A percentile compares a stretch with the other conserved stretches of the same genome.
phyloP scores from a whole-genome alignment of 2,888 invertebrate species.

The Catonia carolina region DNA sequence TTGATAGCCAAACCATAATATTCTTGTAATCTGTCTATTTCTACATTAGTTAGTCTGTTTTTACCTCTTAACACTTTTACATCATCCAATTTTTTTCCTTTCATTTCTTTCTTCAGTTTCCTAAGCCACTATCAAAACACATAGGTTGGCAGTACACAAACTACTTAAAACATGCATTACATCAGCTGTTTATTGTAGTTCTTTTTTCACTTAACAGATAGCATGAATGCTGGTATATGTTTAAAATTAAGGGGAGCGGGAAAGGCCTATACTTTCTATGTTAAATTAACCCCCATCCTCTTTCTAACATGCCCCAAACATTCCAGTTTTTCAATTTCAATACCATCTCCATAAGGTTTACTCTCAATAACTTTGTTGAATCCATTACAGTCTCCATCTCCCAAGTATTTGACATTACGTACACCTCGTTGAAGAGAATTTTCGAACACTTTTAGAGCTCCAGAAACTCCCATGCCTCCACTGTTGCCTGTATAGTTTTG shows the following conservation, averaged over 20 bases:
- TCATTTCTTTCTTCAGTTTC: constrained; percentile 13
- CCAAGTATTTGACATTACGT: too few relatives aligned
- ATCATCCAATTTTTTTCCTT: constrained; percentile 4
- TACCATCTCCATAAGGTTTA: background rate
- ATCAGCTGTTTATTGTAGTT: too few relatives aligned
- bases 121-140: constrained; percentile 21
- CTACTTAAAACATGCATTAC: background rate
- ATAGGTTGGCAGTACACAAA: constrained; percentile 15
- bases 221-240: too few relatives aligned
- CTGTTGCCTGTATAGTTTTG: constrained; percentile 18
- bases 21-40: constrained; percentile 32
- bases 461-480: constrained; percentile 1
- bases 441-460: constrained; percentile 9
- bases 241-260: constrained; percentile 9
- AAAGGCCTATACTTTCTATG: constrained; percentile 5
- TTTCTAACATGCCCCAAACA: background rate
- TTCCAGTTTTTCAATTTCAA: background rate
- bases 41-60: constrained; percentile 31
- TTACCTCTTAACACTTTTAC: constrained; percentile 27
- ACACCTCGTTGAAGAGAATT: too few relatives aligned
- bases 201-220: too few relatives aligned
- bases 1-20: constrained; percentile 36
- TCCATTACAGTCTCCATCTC: too few relatives aligned
- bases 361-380: too few relatives aligned
- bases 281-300: too few relatives aligned